Base-by-base conservation (phyloP, 2,888 invertebrate species). In the Mythimna ferrago region DNA sequence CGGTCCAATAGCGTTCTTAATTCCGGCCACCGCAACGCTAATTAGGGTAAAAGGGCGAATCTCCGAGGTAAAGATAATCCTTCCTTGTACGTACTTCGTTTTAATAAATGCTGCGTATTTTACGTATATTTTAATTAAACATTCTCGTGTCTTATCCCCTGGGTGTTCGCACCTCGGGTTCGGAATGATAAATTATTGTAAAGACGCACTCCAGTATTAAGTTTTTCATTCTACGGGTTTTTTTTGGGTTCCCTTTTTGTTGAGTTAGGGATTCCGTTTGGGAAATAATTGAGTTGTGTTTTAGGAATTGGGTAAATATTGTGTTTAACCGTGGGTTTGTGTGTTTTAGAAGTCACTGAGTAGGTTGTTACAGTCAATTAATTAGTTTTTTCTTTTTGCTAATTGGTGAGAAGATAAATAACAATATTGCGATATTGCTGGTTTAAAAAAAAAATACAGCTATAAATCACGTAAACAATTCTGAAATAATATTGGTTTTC, bases 81-180 rank as follows among this genome's bases (percentile, higher is more conserved):
- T 89, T 89, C 87, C 89, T 88, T 88, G 73, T 86, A 78, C 84
- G 86, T 86, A 87, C 89, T 88, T 85, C 88, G 88, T 90, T 92
- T 90, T 92, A 92, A 91, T 92, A 92, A 92, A 89, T 87, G 82
- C 85, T 71, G 72, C 84, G 89, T 89, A 90, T 90, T 92, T 91
- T 91, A 84, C 84, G 82, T 86, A 77, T 86, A 90, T 92, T 92
- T 92, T 92, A 92, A 92, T 92, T 92, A 92, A 92, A 92, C 91
- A 91, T 91, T 92, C 90, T 87, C 88, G 89, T 90, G 86, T 89
- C 82, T 68, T 78, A 73, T 65, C 80, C 85, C 80, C 72, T 57
- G 80, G 82, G 84, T 74, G 73, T 84, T 86, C 71, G 80, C 85
- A 85, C 80, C 85, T 86, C 78, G 61, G 71, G 75, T 53, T 63